Percentiles rank a stretch among this genome's conserved stretches.
Conservation (phyloP, 2,888 invertebrate genomes). For the Yponomeuta cagnagella region DNA sequence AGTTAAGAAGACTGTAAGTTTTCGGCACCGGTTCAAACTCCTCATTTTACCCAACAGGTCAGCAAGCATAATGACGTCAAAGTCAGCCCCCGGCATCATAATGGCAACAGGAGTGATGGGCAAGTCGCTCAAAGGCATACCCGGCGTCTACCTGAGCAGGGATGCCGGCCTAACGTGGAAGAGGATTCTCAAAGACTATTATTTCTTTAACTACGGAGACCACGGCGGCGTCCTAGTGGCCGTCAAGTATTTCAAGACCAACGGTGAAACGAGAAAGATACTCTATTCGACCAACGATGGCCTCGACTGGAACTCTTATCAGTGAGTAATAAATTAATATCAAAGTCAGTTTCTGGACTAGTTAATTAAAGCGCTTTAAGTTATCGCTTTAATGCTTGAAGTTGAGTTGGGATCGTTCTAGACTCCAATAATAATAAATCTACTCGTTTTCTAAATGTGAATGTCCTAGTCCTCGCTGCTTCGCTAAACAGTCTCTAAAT, state of each 20-base stretch:
- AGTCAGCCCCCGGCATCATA: conserved; percentile 91
- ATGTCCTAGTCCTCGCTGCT: not conserved
- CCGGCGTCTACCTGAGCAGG: conserved; percentile 86
- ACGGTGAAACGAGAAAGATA: conserved; percentile 86
- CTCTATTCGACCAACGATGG: conserved; percentile 92
- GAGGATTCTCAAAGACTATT: conserved; percentile 85
- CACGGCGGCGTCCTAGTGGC: conserved; percentile 93
- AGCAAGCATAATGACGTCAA: conserved; percentile 88
- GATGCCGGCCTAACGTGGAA: conserved; percentile 91
- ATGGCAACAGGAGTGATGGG: conserved; percentile 90
- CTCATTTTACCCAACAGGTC: conserved; percentile 60
- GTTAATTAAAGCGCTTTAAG: not conserved
- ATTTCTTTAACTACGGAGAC: conserved; percentile 92
- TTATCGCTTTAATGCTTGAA: not conserved
- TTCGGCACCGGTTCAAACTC: not conserved
- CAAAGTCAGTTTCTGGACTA: not conserved
- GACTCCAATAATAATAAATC: not conserved
- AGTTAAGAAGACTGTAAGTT: no score
- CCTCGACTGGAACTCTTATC: conserved; percentile 83
- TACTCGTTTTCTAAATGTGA: not conserved
- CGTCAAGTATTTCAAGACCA: conserved; percentile 85
- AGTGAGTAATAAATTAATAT: conserved; percentile 43
- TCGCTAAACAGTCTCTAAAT: not conserved
- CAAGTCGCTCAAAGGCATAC: conserved; percentile 85
- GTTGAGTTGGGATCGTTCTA: no score